Evolutionary conservation across 2,888 invertebrate species (phyloP), one percentile per base, ranked within the genome.

Genomic region (Osedax frankpressi): DNA sequence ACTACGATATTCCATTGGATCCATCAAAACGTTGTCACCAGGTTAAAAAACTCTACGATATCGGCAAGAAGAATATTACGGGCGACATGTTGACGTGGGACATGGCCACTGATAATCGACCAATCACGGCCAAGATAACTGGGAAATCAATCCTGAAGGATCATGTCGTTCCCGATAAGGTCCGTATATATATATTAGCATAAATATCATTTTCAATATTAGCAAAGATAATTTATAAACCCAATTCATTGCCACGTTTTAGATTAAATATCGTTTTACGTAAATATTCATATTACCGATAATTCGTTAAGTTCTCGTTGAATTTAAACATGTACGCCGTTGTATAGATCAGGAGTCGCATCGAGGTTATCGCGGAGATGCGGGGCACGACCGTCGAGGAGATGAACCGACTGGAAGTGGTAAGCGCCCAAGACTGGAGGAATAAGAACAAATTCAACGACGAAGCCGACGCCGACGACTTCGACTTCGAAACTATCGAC

Each of bases 1-100:
- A 59, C 11, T 68, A 80, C 76, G 71, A 78, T n/a, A 29, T 79
- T 30, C 79, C 76, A 73, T 76, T 79, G 26, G 81, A 81, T 71
- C 82, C 82, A n/a, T 81, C 81, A 27, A 81, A 81, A 74, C 78
- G 76, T 62, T 78, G 79, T n/a, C 81, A 82, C 72, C 78, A 79
- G 62, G 69, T 80, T 3, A 81, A 78, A 74, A 78, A 74, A 71
- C 75, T 82, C 44, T 44, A 44, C 26, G 70, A 74, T 14, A 28
- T 28, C 26, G 68, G 44, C 30, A 74, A 70, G 60, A 69, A 74
- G 70, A 63, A 11, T 6, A 44, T 44, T 19, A 6, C 44, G 11
- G 6, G 44, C 44, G 44, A 44, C 44, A 19, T 11, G 44, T 19
- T 44, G 19, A 44, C 44, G 11, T 44, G 44, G 44, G 44, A 44